phyloP scores from a whole-genome alignment of 2,888 invertebrate genomes.

The Euzophera pinguis region DNA sequence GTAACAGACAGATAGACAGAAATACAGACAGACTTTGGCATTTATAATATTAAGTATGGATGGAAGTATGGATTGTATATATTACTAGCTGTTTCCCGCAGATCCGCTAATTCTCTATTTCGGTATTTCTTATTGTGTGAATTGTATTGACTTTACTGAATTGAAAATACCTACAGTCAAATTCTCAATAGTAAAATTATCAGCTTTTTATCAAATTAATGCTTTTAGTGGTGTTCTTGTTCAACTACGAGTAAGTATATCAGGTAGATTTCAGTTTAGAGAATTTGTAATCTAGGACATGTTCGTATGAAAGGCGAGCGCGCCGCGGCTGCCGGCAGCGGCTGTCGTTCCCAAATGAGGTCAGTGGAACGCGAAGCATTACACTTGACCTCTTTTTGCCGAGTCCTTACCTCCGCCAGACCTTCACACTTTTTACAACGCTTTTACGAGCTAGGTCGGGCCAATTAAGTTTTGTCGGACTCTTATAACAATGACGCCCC shows the following conservation, averaged over 20 bases:
- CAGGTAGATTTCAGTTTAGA: not conserved
- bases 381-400: conserved; percentile 78
- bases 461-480: conserved; percentile 71
- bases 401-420: conserved; percentile 79
- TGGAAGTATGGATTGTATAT: too few species aligned
- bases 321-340: conserved; percentile 45
- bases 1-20: too few species aligned
- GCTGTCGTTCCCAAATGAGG: conserved; percentile 68
- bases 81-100: too few species aligned
- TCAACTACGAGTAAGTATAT: not conserved
- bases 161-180: too few species aligned
- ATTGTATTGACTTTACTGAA: too few species aligned
- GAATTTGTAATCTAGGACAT: conserved; percentile 52
- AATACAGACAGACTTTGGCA: too few species aligned
- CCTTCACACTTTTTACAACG: conserved; percentile 78
- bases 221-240: too few species aligned
- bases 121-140: too few species aligned
- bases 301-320: conserved; percentile 63
- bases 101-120: too few species aligned
- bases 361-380: conserved; percentile 76
- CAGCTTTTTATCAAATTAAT: too few species aligned
- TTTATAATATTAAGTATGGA: too few species aligned
- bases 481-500: conserved; percentile 39
- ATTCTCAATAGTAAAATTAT: too few species aligned
- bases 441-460: conserved; percentile 76